Percentiles rank a stretch among this genome's conserved stretches.
These are phyloP conservation scores for Calypte anna DNA, from an alignment of 2,113 vertebrate species.

Conservation along the genomic window DNA sequence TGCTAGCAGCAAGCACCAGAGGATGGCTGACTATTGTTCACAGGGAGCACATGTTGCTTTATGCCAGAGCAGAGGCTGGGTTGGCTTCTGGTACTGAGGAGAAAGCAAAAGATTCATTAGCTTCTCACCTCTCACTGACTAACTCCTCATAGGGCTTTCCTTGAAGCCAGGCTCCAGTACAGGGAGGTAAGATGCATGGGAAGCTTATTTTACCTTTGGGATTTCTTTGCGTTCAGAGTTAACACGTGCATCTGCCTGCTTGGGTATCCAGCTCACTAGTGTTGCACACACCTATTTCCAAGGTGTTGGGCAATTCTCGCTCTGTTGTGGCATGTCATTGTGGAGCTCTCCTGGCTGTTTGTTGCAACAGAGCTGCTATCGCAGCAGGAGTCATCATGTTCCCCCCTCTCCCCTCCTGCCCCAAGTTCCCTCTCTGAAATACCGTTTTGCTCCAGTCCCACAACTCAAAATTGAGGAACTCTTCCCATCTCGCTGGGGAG, in stretches of 20 bases:
- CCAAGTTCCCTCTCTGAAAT: slow-evolving; percentile 9
- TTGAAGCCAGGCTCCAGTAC: slow-evolving; percentile 12
- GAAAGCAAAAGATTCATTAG: not conserved
- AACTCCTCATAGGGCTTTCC: slow-evolving; percentile 51
- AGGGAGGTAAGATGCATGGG: not conserved
- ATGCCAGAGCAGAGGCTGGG: not conserved
- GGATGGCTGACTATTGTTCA: slow-evolving; percentile 21
- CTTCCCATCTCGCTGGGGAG: not conserved
- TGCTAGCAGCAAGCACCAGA: slow-evolving; percentile 19
- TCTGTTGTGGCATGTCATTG: slow-evolving; percentile 39
- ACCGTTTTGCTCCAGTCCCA: not conserved
- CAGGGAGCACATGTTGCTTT: not conserved
- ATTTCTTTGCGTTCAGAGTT: not conserved
- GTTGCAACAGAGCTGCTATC: slow-evolving; percentile 63
- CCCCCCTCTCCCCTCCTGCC: fast-evolving
- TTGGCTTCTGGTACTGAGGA: not conserved
- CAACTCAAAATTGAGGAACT: not conserved
- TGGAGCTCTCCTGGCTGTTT: not conserved
- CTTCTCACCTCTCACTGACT: slow-evolving; percentile 10
- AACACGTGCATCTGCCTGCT: not conserved
- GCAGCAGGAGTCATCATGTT: not conserved
- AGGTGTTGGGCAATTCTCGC: slow-evolving; percentile 34
- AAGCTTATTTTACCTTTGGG: slow-evolving; percentile 16
- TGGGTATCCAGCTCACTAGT: not conserved
- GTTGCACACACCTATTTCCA: slow-evolving; percentile 35